Conservation (phyloP, 2,113 vertebrate genomes). For the Dipodomys merriami region DNA sequence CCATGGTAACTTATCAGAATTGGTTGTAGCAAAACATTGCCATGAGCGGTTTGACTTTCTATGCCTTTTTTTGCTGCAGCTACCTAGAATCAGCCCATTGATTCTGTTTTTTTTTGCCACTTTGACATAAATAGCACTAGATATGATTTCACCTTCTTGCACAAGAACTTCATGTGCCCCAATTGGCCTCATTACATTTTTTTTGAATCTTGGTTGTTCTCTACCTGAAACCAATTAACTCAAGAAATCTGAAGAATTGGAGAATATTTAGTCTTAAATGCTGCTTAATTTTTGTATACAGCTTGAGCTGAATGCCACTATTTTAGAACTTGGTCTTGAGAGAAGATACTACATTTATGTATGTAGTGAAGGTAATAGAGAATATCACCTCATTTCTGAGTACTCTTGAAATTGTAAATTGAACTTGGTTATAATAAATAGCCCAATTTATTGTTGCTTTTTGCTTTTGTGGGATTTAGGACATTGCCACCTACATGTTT, state of each 20-base stretch:
- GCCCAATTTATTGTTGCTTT: neutral
- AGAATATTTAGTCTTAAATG: neutral
- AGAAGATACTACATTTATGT: neutral
- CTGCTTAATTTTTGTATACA: neutral
- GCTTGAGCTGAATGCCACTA: neutral
- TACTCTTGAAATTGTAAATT: neutral
- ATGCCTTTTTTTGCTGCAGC: neutral
- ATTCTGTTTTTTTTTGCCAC: neutral
- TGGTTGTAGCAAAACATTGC: neutral
- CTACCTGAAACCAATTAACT: constrained; percentile 5
- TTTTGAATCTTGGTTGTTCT: neutral
- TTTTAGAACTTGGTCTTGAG: neutral
- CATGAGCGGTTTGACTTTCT: neutral
- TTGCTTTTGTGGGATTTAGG: neutral
- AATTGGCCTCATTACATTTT: neutral
- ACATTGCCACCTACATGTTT: neutral
- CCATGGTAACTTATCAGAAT: neutral
- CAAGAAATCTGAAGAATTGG: neutral
- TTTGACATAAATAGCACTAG: neutral
- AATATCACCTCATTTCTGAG: too few relatives aligned
- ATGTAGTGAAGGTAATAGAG: neutral
- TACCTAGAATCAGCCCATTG: neutral
- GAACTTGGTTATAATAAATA: neutral
- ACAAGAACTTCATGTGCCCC: neutral
- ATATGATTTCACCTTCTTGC: neutral